Base-by-base conservation (phyloP, 2,888 invertebrate genomes). In the Sarcophaga subvicina region DNA sequence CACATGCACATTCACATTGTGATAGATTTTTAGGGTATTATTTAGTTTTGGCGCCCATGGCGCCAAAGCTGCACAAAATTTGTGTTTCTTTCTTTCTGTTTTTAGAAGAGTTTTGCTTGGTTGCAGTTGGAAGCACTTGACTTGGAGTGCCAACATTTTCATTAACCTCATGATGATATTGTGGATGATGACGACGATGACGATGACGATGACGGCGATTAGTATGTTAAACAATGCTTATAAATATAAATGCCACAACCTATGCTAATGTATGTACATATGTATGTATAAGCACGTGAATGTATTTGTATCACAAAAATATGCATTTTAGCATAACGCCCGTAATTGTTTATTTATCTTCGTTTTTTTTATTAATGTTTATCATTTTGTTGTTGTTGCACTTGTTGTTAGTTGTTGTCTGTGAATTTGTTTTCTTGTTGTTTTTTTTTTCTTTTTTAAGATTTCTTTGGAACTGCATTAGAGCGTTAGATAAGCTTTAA, bases 81-180 rank as follows among this genome's bases (percentile, higher is more conserved):
- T 54, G 0, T 87, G 14, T 12, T 54, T 54, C 17, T 17, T 54
- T 17, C 4, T 54, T 54, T 54, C 17, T 14, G 54, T 54, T 54
- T 54, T 5, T 54, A 5, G 0, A 4, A 49, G 71, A 75, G 83
- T 84, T 83, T 66, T 84, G 89, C 89, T 90, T 90, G 90, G 90
- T 89, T 91, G 88, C 91, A 90, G 89, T 90, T 91, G 90, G 91
- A 88, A 90, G 89, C 92, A 92, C 92, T 92, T 92, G 91, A 92
- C 90, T 92, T 91, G 90, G 90, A 91, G 92, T 92, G 92, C 90
- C 91, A 92, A 92, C 91, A 90, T 90, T 92, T 92, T 92, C 91
- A 92, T 92, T 92, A 92, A 91, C 90, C 91, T 89, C 88, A 89
- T 80, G 88, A 87, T 81, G 72, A 80, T 37, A 37, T 37, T 37